Base-by-base conservation (phyloP, 2,888 invertebrate species). In the Sipha maydis region DNA sequence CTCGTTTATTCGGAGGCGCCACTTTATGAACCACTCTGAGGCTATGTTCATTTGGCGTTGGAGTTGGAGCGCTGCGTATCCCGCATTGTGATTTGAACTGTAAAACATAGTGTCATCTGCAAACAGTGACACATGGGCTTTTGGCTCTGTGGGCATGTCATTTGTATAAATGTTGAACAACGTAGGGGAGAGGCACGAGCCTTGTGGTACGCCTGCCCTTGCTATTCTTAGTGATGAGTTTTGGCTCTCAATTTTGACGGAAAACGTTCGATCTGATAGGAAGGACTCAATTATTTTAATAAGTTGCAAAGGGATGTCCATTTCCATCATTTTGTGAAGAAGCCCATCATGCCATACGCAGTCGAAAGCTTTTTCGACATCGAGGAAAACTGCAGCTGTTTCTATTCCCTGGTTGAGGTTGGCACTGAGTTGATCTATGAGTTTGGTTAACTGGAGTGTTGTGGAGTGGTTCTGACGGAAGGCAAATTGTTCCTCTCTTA, bases 81-180 rank as follows among this genome's bases (percentile, higher is more conserved):
- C 38, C 14, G 85, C 48, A 31, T 38, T 61, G 14, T 85, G 28
- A 19, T 76, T 76, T 21, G 28, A 31, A 8, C 25, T 56, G 75
- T 76, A 56, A 3, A 76, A n/a, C 76, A 76, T 76, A 19, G 76
- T 85, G 77, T 85, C 77, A 28, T 85, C 85, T 11, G 77, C 85
- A 61, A 85, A 85, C n/a, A 76, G n/a, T 7, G 76, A 38, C 38
- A 77, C 61, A n/a, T 38, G 25, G 38, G 77, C 41, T 28, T 76
- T 76, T 25, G 28, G 25, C 4, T 19, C 19, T 61, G 34, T 76
- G 7, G 77, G 85, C 38, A 85, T 75, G 76, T 85, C 77, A 25
- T 34, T 76, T 7, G 77, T 77, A 61, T 34, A 77, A 5, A 85
- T 54, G 17, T 21, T 56, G 85, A 56, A 85, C 25, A 85, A 38